These are phyloP conservation scores for Oenanthe oenanthe DNA, from an alignment of 2,113 vertebrate genomes.

Conservation along the genomic window DNA sequence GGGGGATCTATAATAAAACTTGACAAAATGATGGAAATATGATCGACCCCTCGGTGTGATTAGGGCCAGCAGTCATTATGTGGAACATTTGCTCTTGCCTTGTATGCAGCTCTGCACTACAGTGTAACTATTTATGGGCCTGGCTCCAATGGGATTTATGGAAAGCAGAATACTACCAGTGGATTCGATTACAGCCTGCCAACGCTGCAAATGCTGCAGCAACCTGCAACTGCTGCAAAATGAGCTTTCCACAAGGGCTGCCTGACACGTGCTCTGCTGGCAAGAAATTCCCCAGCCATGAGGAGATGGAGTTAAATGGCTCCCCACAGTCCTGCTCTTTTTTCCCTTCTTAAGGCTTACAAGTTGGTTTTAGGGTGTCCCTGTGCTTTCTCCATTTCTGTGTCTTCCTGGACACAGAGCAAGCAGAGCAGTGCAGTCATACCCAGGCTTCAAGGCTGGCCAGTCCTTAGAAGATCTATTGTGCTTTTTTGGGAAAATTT, in stretches of 20 bases:
- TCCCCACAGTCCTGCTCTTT: neutral
- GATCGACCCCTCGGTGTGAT: conserved; percentile 44
- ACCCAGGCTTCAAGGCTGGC: neutral
- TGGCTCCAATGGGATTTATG: conserved; percentile 54
- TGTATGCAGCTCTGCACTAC: conserved; percentile 23
- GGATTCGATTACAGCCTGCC: conserved; percentile 61
- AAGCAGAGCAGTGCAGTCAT: neutral
- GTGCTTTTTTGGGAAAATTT: neutral
- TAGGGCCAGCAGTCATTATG: conserved; percentile 44
- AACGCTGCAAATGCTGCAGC: conserved; percentile 13
- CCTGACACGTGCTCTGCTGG: neutral
- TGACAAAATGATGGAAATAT: conserved; percentile 67
- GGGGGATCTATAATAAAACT: conserved; percentile 67
- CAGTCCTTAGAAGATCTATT: neutral
- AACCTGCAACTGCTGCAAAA: conserved; percentile 51
- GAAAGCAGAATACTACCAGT: neutral
- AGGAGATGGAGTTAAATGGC: neutral
- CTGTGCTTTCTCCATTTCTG: neutral
- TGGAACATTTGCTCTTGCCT: conserved; percentile 66
- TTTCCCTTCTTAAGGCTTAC: neutral
- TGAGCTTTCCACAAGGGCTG: neutral
- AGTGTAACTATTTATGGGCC: conserved; percentile 70
- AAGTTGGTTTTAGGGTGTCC: neutral
- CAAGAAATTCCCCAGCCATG: conserved; percentile 20
- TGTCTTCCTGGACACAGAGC: neutral